Evolutionary conservation across 1,140 invertebrate species (phyloP), one percentile per base, ranked within the genome.

Genomic region (Phymastichus coffea): DNA sequence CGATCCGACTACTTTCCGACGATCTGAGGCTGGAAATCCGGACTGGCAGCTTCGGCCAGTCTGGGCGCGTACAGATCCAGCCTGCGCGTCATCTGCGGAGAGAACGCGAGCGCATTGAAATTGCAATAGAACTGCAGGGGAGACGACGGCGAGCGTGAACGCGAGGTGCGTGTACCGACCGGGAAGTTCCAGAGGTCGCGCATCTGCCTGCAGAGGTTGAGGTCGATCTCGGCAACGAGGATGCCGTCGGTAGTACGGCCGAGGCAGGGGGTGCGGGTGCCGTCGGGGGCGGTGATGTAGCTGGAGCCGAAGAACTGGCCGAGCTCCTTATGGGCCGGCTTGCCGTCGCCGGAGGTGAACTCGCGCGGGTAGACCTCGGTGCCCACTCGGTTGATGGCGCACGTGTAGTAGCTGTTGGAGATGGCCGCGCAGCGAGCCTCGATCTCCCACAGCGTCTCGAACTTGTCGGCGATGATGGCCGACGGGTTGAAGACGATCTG

Each of bases 271-370:
- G 94, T 97, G 73, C 97, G 84, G 23, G 86, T 85, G 2, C 96
- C 97, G 85, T 99, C 92, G 0, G 97, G 97, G n/a, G 90, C 92
- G 40, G 95, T 88, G 1, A 98, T 83, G 80, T 99, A 99, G 66
- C 91, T 94, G 0, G 95, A 97, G 0, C 95, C 97, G 81, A 97
- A 99, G 76, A 99, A 99, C 73, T 96, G 92, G 1, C 97, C 97
- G 78, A 99, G 97, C 57, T 94, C 87, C 72, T 90, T 93, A 73
- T 98, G 95, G 2, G 95, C 92, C 64, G 89, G 86, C 66, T 88
- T 86, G 0, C 93, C 93, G 85, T 99, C 92, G 2, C 89, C 97
- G 2, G 95, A 97, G 12, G 94, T 97, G 72, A 98, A 99, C 73
- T 94, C 93, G 78, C 94, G 91, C 0, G 89, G 89, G 73, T 93